phyloP scores from a whole-genome alignment of 2,113 vertebrate genomes.

The Corythornis cristatus region DNA sequence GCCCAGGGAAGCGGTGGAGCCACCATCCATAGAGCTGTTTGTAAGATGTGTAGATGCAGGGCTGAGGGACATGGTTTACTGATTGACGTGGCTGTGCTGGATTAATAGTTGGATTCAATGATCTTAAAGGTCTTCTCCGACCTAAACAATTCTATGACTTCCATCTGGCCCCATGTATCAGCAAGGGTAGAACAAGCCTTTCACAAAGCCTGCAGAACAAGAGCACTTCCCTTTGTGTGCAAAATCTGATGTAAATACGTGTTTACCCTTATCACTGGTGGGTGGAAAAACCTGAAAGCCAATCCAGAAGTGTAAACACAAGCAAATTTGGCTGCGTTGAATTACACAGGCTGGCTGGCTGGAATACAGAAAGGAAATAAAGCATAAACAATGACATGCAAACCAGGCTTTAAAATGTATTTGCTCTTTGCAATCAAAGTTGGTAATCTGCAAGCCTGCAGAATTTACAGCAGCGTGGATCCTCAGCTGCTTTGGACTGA shows the following conservation, averaged over 20 bases:
- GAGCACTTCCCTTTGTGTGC: not conserved
- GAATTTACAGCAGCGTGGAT: not conserved
- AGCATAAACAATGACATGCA: not conserved
- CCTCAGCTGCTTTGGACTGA: not conserved
- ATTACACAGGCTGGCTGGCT: not conserved
- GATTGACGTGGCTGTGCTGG: not conserved
- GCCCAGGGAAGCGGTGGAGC: not conserved
- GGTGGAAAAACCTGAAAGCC: not conserved
- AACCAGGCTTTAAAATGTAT: not conserved
- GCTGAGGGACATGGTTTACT: not conserved
- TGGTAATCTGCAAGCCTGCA: not conserved
- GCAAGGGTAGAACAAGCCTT: not conserved
- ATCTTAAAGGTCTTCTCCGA: not conserved
- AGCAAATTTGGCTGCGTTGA: not conserved
- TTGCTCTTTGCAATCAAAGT: not conserved
- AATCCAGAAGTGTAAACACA: not conserved
- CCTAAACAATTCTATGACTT: not conserved
- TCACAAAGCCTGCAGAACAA: not conserved
- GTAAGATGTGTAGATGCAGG: not conserved
- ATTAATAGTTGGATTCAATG: not conserved
- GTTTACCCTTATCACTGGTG: not conserved
- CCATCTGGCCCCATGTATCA: rapidly evolving
- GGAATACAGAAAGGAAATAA: not conserved
- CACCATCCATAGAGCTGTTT: not conserved
- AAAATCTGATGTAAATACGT: not conserved